A percentile compares a stretch with the other conserved stretches of the same genome.
These are phyloP conservation scores for Lepidonotus clava DNA, from an alignment of 2,888 invertebrate species.

Conservation along the genomic window DNA sequence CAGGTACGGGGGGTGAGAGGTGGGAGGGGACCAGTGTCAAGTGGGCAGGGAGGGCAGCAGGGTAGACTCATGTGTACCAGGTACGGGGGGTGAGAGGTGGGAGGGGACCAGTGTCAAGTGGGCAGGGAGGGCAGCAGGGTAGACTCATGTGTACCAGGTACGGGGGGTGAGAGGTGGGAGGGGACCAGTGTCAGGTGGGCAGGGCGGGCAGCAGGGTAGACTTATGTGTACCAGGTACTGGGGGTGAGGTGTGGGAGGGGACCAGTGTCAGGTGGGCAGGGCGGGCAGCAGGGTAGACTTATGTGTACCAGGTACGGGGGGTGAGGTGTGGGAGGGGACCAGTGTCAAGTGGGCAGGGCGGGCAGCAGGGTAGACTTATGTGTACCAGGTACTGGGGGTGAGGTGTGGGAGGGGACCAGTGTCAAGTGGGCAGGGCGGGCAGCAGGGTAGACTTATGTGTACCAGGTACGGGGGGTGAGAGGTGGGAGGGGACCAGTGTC, in stretches of 20 bases:
- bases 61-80: background rate
- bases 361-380: background rate
- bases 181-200: background rate
- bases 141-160: background rate
- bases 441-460: background rate
- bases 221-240: background rate
- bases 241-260: background rate
- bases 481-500: background rate
- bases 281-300: background rate
- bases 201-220: background rate
- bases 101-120: too few relatives aligned
- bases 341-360: background rate
- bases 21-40: background rate
- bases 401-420: background rate
- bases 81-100: background rate
- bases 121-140: background rate
- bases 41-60: background rate
- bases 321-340: background rate
- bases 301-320: background rate
- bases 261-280: background rate
- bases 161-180: background rate
- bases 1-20: background rate
- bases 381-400: background rate
- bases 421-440: background rate
- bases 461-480: background rate